Evolutionary conservation across 2,888 invertebrate species (phyloP), one percentile per base, ranked within the genome.

Genomic region (Drosophila phalerata): DNA sequence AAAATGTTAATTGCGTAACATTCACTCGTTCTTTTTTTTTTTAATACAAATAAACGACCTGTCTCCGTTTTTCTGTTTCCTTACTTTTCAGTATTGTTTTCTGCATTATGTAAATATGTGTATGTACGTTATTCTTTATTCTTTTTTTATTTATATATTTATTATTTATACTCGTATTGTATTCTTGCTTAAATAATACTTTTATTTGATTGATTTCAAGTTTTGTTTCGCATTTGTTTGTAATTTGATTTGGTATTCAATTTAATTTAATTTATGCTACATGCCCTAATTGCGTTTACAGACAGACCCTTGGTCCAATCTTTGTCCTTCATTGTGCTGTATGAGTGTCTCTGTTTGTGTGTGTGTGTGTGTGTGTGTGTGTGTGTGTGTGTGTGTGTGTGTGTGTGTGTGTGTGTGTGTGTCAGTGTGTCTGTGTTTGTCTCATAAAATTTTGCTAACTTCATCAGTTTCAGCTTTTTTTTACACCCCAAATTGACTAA

Each of bases 121-220:
- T 48, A 25, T 75, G 48, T 73, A 61, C 51, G 52, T 58, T 51
- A 57, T 56, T 60, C 22, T 22, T 22, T 22, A 22, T 3, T 22
- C 49, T 56, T 55, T 51, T 19, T 17, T 40, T 40, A 4, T 40
- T 15, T 78, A 69, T 77, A 38, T 73, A 49, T 56, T 56, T 56
- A 57, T 68, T 76, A 69, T 72, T 68, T 64, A 64, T 68, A 65
- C 55, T 77, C 49, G 65, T 77, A 73, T 69, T 77, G 64, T 73
- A 72, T 73, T 70, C 73, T 85, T 79, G 73, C 89, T 82, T 89
- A 89, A 79, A 81, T 91, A 91, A 91, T 91, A 91, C 91, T 91
- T 90, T 80, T 80, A 81, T 90, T 90, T 91, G 91, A 91, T 91
- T 91, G 91, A 89, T 89, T 90, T 91, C 83, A 84, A 86, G 86